Percentiles rank a stretch among this genome's conserved stretches.
phyloP scores from a whole-genome alignment of 92 coral and sea anemone genomes.

The Diadumene lineata region DNA sequence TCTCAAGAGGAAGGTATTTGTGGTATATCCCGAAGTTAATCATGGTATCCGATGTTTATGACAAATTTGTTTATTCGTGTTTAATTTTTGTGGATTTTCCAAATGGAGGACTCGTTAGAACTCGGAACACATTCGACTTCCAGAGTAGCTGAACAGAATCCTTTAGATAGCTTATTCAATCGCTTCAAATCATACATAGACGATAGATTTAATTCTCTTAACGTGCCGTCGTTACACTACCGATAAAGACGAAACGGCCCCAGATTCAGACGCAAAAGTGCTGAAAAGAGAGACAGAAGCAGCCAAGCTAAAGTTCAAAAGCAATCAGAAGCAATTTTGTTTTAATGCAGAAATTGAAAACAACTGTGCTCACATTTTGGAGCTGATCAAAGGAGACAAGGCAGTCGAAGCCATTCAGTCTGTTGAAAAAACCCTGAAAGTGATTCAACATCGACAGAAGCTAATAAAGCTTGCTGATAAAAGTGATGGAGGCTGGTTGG shows the following conservation, averaged over 20 bases:
- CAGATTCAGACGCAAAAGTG: neutral
- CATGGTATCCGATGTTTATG: too few relatives aligned
- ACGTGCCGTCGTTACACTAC: neutral
- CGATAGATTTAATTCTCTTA: neutral
- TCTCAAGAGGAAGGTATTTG: too few relatives aligned
- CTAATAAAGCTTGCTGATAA: slow-evolving; percentile 27
- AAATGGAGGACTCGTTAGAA: too few relatives aligned
- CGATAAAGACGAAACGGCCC: neutral
- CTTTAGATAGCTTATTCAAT: neutral
- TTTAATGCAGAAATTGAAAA: slow-evolving; percentile 26
- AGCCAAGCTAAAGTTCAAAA: slow-evolving; percentile 20
- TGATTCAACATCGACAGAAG: slow-evolving; percentile 28
- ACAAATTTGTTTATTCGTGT: too few relatives aligned
- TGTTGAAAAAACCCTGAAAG: neutral
- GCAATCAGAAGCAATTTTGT: slow-evolving; percentile 35
- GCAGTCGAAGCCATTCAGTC: neutral
- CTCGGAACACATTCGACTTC: too few relatives aligned
- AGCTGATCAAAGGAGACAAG: too few relatives aligned
- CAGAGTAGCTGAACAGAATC: too few relatives aligned
- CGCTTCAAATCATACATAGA: neutral
- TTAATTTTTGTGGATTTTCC: too few relatives aligned
- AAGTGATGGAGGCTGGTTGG: slow-evolving; percentile 27
- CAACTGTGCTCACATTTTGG: too few relatives aligned
- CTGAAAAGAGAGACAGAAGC: slow-evolving; percentile 14
- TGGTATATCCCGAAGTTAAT: too few relatives aligned